A percentile compares a stretch with the other conserved stretches of the same genome.
Evolutionary conservation across 2,797 vertebrate species (phyloP).

Genomic region (Synanceia verrucosa): DNA sequence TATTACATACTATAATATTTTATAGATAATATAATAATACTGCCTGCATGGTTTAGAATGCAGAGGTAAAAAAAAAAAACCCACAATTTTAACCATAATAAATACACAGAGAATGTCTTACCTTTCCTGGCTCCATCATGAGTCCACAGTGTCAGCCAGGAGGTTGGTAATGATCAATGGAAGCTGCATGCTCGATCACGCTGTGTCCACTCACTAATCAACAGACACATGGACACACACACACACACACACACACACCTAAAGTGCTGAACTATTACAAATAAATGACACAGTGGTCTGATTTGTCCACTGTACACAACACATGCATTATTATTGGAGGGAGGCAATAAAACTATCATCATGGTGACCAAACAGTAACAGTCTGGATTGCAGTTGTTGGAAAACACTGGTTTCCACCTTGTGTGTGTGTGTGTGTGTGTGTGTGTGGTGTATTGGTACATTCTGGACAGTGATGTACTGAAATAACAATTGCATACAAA

Average conservation of each 20-base stretch:
- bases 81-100: not conserved
- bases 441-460: not conserved
- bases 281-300: not conserved
- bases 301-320: not conserved
- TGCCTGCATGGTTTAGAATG: not conserved
- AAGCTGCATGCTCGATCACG: constrained; percentile 60
- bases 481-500: not conserved
- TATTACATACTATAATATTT: no score
- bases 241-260: not conserved
- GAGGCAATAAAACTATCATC: not conserved
- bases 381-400: not conserved
- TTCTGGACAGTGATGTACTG: not conserved
- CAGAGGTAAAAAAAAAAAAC: not conserved
- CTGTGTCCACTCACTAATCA: constrained; percentile 62
- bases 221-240: constrained; percentile 14
- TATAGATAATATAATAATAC: no score
- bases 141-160: constrained; percentile 51
- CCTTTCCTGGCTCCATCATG: constrained; percentile 72
- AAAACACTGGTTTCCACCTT: not conserved
- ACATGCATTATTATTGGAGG: not conserved
- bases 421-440: not conserved
- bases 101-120: constrained; percentile 11
- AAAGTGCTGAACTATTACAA: not conserved
- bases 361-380: not conserved
- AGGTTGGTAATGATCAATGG: constrained; percentile 72